A percentile compares a stretch with the other conserved stretches of the same genome.
Evolutionary conservation across 1,140 invertebrate genomes (phyloP).

Genomic region (Atta colombica): DNA sequence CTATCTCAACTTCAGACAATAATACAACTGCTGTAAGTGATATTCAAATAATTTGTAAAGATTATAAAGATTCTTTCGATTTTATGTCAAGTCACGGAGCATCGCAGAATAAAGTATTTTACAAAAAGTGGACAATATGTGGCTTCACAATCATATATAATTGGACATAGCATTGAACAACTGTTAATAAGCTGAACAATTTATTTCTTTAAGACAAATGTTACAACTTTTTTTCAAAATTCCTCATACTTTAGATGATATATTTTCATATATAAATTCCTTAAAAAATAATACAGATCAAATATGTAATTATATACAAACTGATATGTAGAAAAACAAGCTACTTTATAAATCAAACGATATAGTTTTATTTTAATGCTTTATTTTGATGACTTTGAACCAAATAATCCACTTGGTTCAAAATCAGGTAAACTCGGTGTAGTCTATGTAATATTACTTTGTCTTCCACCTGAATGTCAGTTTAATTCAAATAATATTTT

Average conservation of each 20-base stretch:
- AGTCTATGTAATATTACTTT: slow-evolving; percentile 1
- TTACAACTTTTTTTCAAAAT: slow-evolving; percentile 8
- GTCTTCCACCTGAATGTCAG: slow-evolving; percentile 15
- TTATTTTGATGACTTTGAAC: slow-evolving; percentile 12
- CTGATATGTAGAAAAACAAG: not conserved
- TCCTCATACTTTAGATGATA: not conserved
- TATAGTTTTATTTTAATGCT: slow-evolving; percentile 22
- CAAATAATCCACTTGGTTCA: not conserved
- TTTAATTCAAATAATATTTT: slow-evolving; percentile 9
- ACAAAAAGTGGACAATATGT: not conserved
- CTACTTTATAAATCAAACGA: not conserved
- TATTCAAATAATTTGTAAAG: not conserved
- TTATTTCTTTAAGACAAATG: slow-evolving; percentile 13
- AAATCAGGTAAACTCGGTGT: not conserved
- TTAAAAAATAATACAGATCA: not conserved
- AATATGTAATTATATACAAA: slow-evolving; percentile 16
- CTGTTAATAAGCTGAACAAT: not conserved
- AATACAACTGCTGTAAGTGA: not conserved
- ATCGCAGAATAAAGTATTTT: slow-evolving; percentile 7
- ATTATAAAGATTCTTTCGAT: slow-evolving; percentile 8
- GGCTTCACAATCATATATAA: slow-evolving; percentile 1
- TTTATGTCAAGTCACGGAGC: not conserved
- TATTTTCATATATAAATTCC: not conserved
- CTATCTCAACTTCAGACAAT: not conserved
- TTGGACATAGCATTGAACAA: not conserved